Evolutionary conservation across 2,797 vertebrate genomes (phyloP).

Genomic region (Pyrocephalus nanus): DNA sequence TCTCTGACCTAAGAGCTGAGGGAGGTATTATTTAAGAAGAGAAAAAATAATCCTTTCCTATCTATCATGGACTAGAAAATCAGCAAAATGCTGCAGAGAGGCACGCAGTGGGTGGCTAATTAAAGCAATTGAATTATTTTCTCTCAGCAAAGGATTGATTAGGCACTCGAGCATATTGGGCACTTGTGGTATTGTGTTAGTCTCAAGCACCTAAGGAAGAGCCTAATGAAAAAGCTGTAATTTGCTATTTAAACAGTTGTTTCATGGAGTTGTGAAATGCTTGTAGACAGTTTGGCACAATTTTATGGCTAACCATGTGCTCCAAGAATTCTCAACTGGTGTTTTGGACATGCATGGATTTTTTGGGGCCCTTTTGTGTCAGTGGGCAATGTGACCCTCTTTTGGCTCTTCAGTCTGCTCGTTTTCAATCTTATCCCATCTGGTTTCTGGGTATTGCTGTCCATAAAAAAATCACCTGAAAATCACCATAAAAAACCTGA

Average conservation of each 20-base stretch:
- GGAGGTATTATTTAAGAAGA: not conserved
- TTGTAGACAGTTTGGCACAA: not conserved
- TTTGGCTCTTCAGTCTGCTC: not conserved
- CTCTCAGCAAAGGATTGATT: constrained; percentile 70
- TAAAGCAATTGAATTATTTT: constrained; percentile 75
- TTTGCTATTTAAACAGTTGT: constrained; percentile 56
- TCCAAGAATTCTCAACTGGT: not conserved
- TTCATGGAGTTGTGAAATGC: constrained; percentile 35
- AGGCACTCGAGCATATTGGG: constrained; percentile 53
- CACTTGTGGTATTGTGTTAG: constrained; percentile 51
- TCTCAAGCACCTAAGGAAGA: constrained; percentile 51
- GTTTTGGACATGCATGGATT: not conserved
- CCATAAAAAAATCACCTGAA: not conserved
- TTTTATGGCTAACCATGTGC: not conserved
- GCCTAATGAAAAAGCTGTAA: constrained; percentile 61
- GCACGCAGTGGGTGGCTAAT: constrained; percentile 67
- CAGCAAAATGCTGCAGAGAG: constrained; percentile 26
- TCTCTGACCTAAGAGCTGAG: not conserved
- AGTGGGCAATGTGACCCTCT: fast-evolving
- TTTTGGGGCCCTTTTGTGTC: not conserved
- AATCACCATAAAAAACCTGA: not conserved
- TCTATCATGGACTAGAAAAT: constrained; percentile 39
- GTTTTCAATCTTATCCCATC: not conserved
- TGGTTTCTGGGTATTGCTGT: not conserved
- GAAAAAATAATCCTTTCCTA: not conserved